Base-by-base conservation (phyloP, 2,113 vertebrate species). In the Noctilio leporinus region DNA sequence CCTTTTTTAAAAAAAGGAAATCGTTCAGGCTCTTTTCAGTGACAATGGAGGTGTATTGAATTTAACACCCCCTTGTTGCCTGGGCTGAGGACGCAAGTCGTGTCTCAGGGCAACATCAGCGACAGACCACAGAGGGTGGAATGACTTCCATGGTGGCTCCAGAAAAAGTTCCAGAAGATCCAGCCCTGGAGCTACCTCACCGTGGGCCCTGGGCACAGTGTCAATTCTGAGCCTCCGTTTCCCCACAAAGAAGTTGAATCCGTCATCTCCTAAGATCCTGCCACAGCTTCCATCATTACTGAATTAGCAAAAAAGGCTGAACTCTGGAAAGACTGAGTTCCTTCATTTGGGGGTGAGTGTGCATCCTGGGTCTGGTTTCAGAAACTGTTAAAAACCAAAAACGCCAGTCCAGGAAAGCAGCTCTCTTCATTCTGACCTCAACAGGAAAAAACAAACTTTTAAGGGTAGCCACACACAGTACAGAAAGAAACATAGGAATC, bases 341-440 rank as follows among this genome's bases (percentile, higher is more conserved):
- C 64, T 81, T 88, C 64, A 49, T 86, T 86, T 67, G 7, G 7
- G 49, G n/a, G 49, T 75, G 11, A 81, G 28, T 11, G 19, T 10
- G 45, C 24, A 72, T 53, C 81, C 45, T 53, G 17, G 62, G 53
- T 43, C 75, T 82, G 82, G 47, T 84, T 75, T 76, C 80, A 91
- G 96, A 80, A 90, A 94, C 95, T 89, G 92, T 94, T 26, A 86
- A 83, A 92, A 77, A 43, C 65, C 40, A 91, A 96, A 87, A 96
- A 81, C 40, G 69, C 94, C 65, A 92, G 70, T 17, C 73, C 86
- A 95, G 28, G 33, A 83, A 84, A 77, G 78, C 5, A 91, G 86
- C 49, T 87, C 72, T 69, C 45, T 75, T 87, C 82, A 86, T 73
- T 72, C 30, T 51, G 77, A 92, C 22, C 77, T 90, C 89, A 47